Conservation (phyloP, 2,113 vertebrate genomes). For the Bagarius yarrelli region DNA sequence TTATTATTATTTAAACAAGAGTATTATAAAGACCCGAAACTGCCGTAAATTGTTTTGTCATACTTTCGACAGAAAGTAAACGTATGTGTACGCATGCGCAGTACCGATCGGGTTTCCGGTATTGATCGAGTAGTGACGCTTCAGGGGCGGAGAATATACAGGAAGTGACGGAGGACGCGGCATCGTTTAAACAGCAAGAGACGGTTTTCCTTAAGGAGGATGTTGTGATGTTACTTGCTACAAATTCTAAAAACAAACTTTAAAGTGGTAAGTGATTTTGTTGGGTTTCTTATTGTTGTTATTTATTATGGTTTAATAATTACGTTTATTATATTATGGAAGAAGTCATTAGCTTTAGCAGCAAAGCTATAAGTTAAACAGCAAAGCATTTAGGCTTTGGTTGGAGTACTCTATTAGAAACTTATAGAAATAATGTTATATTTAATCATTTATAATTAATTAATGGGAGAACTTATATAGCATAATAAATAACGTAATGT, state of each 20-base stretch:
- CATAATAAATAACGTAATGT: too few relatives aligned
- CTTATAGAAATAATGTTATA: not conserved
- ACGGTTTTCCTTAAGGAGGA: conserved; percentile 2
- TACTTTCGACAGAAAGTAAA: too few relatives aligned
- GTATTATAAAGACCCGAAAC: too few relatives aligned
- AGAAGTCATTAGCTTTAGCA: not conserved
- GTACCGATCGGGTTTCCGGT: too few relatives aligned
- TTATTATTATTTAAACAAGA: too few relatives aligned
- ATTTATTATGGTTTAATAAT: not conserved
- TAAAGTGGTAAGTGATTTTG: not conserved
- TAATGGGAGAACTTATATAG: too few relatives aligned
- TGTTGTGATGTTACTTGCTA: not conserved
- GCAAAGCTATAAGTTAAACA: not conserved
- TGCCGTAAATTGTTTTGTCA: too few relatives aligned
- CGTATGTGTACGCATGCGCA: too few relatives aligned
- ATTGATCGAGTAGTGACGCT: too few relatives aligned
- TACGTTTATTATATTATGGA: not conserved
- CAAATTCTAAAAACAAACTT: not conserved
- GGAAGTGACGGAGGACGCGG: conserved; percentile 57
- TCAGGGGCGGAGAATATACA: not conserved
- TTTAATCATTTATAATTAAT: not conserved
- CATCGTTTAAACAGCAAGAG: conserved; percentile 48
- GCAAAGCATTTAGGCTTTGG: not conserved
- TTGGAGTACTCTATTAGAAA: too few relatives aligned
- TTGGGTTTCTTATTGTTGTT: not conserved